Base-by-base conservation (phyloP, 2,888 invertebrate species). In the Creontiades dilutus region DNA sequence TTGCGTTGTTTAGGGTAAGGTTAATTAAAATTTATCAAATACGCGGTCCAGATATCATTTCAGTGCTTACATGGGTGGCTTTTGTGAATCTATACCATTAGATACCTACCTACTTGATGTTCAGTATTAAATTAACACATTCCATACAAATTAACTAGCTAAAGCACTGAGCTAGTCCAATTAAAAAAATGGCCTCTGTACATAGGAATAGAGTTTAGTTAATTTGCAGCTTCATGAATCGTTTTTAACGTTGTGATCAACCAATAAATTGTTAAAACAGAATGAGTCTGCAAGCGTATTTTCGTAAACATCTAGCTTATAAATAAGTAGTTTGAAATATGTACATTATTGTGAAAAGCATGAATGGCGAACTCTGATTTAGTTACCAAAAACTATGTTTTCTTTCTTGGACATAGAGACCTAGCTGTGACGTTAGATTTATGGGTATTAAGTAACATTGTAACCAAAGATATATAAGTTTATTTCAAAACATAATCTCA, bases 141-240 rank as follows among this genome's bases (percentile, higher is more conserved):
- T 68, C 68, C 68, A 68, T 68, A 68, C n/a, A 68, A 23, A n/a
- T 68, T 23, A 7, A 68, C 68, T 68, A 68, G 68, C 19, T 68
- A 19, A n/a, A 19, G 27, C 23, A 68, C 68, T 23, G 9, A 68
- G 68, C 68, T 68, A 68, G 68, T 68, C 61, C 61, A 61, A 61
- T 61, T 61, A 76, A 14, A 37, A n/a, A 37, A 78, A 82, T 19
- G 82, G 82, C 82, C 82, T 82, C 82, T 82, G 82, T 82, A 82
- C 19, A 82, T 82, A 82, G 16, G 12, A 52, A 23, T 82, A 82
- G 52, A 23, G 0, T 78, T 78, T 78, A 37, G 78, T 46, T 78
- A n/a, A 27, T 46, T 78, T 16, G 11, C 47, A n/a, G 78, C 78
- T 78, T 78, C 78, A 78, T 78, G 16, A 47, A 78, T 13, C 12